A percentile compares a stretch with the other conserved stretches of the same genome.
These are phyloP conservation scores for Xiphias gladius DNA, from an alignment of 2,113 vertebrate genomes.

Conservation along the genomic window DNA sequence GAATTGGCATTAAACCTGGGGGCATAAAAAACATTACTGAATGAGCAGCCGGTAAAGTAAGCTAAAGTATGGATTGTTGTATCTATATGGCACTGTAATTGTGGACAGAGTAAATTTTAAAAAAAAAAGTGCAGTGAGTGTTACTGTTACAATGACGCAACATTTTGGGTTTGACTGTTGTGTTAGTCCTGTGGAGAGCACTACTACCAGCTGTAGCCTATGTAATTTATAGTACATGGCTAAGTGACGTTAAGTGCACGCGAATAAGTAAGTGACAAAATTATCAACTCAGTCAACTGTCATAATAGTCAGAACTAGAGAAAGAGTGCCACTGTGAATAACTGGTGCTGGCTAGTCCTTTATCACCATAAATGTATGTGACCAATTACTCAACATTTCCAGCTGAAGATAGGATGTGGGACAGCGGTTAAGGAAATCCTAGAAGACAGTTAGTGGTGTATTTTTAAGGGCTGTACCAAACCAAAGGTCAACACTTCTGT, in stretches of 20 bases:
- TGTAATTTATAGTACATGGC: too few species aligned
- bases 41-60: too few species aligned
- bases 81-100: too few species aligned
- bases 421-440: neutral
- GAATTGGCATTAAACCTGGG: neutral
- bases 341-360: neutral
- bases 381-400: neutral
- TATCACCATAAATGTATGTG: neutral
- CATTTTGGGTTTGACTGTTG: too few species aligned
- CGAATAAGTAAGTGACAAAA: neutral
- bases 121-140: neutral
- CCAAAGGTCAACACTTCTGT: neutral
- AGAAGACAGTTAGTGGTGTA: neutral
- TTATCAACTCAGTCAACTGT: neutral
- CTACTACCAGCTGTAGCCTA: neutral
- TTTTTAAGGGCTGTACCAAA: neutral
- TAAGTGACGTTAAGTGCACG: too few species aligned
- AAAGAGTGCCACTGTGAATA: neutral
- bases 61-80: too few species aligned
- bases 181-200: neutral
- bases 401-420: neutral
- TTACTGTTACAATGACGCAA: neutral
- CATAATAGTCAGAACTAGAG: neutral
- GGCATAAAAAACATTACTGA: too few species aligned
- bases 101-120: neutral